Base-by-base conservation (phyloP, 1,140 invertebrate species). In the Cydia amplana region DNA sequence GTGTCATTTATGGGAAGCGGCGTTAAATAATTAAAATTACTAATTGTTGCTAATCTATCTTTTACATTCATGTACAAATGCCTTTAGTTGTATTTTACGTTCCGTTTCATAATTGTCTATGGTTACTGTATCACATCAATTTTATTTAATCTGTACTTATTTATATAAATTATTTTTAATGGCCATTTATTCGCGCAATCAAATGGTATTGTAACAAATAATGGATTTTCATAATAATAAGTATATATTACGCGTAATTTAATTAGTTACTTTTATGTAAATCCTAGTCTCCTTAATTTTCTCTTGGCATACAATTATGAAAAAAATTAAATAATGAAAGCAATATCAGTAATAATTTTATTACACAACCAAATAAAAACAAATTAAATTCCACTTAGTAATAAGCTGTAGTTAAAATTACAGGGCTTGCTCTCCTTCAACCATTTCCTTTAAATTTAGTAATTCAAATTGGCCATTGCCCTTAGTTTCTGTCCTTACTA, bases 381-480 rank as follows among this genome's bases (percentile, higher is more conserved):
- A 23, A 23, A 12, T 23, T 20, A 3, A 18, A n/a, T 51, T 51
- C 46, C 49, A 51, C 49, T 63, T 75, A 73, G 6, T 70, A 60
- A 78, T 14, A 20, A 36, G 14, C 16, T 65, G 23, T 16, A 55
- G n/a, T 32, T 70, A 23, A 12, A 46, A 51, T 87, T 87, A 90
- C 32, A 97, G 93, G n/a, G 95, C 79, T 94, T 98, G 97, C 88
- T 98, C 98, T 64, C 96, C 97, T 93, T 98, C 97, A 6, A 96
- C 95, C 77, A 98, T 95, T 94, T 99, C 98, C 93, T 99, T 99
- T 63, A 99, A 94, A 87, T 96, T 97, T 0, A 99, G 85, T 49
- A 99, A 94, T 94, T 99, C 98, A 78, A 99, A 89, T 32, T 95
- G 94, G 32, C 97, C 98, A 83, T 95, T 94, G 3, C 98, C 97